Base-by-base conservation (phyloP, 2,113 vertebrate genomes). In the Takifugu bimaculatus region DNA sequence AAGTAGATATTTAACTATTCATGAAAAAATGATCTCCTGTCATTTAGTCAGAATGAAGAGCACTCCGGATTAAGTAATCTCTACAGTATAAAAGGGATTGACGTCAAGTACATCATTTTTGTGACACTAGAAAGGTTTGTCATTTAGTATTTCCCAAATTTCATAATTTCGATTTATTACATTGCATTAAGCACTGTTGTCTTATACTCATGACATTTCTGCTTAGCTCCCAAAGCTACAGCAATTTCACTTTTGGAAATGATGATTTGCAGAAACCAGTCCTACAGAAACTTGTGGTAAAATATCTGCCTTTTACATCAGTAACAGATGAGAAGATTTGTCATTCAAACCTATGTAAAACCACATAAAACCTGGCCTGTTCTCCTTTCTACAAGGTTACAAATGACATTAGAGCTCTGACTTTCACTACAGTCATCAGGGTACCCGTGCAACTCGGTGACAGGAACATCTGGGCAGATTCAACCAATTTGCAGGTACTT, bases 161-260 rank as follows among this genome's bases (percentile, higher is more conserved):
- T 39, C 35, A 5, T 15, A 29, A 53, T 15, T 32, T 29, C 48
- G 48, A n/a, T n/a, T 27, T 20, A 20, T 20, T 20, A 20, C 20
- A 20, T 20, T 39, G 2, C 35, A 11, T 39, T 9, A 39, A 39
- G 9, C 35, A 13, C 14, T 51, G 4, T 26, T 4, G 45, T 0
- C 49, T 26, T 9, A 5, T 43, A 27, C 26, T 1, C 55, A 50
- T 53, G 9, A 2, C 27, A 32, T 43, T 0, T 80, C 10, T 62
- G 0, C 75, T 69, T 74, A 94, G 92, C 44, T 87, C 90, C 54
- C 89, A 86, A 27, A 91, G 81, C 58, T 92, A 92, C 78, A 74
- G 69, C 59, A 93, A 91, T 65, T 93, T 94, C 75, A 87, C 90
- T 12, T 68, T 65, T 35, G 87, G 81, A 2, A 70, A 84, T 14